Evolutionary conservation across 2,797 vertebrate genomes (phyloP), one percentile per base, ranked within the genome.

Genomic region (Sebastes umbrosus): DNA sequence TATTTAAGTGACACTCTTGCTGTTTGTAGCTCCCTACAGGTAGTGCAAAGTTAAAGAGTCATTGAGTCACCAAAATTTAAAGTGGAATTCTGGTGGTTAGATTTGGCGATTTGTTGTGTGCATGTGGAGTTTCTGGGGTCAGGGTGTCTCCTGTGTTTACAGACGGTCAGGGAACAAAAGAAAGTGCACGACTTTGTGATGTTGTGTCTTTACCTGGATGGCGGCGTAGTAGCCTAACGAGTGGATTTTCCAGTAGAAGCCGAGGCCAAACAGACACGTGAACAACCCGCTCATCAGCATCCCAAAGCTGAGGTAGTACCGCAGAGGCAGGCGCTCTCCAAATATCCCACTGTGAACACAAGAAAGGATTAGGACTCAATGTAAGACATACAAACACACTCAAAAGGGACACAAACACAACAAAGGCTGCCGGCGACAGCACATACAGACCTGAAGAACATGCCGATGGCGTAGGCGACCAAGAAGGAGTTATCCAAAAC

Each of bases 401-500:
- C 2, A 39, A 39, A 6, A 8, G 36, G 12, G 5, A 74, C 2
- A 43, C 14, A 71, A 22, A 54, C 6, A 31, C 0, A 46, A n/a
- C 0, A 58, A 2, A 0, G 0, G 29, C 20, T 5, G 3, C 9
- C 3, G 46, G 20, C 11, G 32, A 14, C 8, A 3, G 0, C 36
- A 57, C 20, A 77, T 16, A 79, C 92, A 5, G 5, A 95, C 94
- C 99, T 99, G 95, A 99, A 95, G 68, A 99, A 99, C 99, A 99
- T 99, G 90, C 98, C 98, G 0, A 99, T 94, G 82, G 99, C 98
- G 0, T 99, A 99, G 60, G 99, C 96, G 74, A 99, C 96, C 18
- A 99, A 95, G 92, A 99, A 99, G 83, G 96, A 98, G 1, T 99
- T 98, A 81, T 99, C 98, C 96, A 99, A 75, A 0, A 95, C 94